Evolutionary conservation across 2,797 vertebrate genomes (phyloP).

Genomic region (Synanceia verrucosa): DNA sequence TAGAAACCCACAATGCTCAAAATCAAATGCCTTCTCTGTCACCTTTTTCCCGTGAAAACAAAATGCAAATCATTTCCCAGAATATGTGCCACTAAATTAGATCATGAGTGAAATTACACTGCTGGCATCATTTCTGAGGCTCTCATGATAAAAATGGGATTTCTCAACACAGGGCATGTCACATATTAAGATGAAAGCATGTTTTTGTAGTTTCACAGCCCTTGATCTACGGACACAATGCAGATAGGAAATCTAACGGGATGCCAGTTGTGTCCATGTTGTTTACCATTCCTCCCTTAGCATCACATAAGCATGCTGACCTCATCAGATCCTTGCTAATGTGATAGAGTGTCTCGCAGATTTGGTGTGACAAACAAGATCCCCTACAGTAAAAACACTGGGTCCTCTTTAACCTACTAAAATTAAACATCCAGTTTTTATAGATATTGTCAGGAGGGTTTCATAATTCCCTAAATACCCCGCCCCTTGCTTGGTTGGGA

Average conservation of each 20-base stretch:
- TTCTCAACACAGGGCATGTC: not conserved
- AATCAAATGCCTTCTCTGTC: not conserved
- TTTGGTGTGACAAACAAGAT: constrained; percentile 34
- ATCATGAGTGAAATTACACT: not conserved
- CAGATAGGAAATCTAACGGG: constrained; percentile 32
- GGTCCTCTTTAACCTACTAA: not conserved
- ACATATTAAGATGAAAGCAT: not conserved
- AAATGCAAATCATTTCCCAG: not conserved
- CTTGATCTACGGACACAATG: constrained; percentile 22
- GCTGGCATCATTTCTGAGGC: not conserved
- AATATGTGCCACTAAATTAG: constrained; percentile 8
- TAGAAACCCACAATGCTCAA: not conserved
- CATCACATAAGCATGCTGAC: constrained; percentile 44
- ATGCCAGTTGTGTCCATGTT: constrained; percentile 28
- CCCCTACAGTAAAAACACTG: constrained; percentile 29
- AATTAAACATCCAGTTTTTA: constrained; percentile 26
- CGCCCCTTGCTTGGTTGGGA: constrained; percentile 39
- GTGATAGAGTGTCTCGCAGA: constrained; percentile 28
- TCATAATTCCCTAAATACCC: constrained; percentile 24
- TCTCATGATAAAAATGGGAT: not conserved
- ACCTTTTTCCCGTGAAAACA: not conserved
- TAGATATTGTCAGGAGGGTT: constrained; percentile 19
- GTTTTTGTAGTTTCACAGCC: constrained; percentile 9
- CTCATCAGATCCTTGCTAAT: constrained; percentile 52
- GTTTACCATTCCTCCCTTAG: constrained; percentile 44